phyloP scores from a whole-genome alignment of 2,113 vertebrate species.

The Mionectes macconnelli region DNA sequence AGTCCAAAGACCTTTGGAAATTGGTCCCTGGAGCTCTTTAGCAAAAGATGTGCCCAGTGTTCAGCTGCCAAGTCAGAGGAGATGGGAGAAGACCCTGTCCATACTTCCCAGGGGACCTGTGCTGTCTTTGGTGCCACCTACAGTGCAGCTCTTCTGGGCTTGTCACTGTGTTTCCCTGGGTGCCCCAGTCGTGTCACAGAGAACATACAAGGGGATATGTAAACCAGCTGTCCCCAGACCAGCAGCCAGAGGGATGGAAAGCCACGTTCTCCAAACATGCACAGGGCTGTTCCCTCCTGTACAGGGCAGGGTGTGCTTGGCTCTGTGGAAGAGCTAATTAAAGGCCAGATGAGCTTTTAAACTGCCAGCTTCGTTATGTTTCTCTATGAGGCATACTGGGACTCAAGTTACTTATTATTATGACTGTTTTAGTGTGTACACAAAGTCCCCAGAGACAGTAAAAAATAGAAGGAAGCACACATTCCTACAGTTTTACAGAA shows the following conservation, averaged over 20 bases:
- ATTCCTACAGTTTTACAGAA: background rate
- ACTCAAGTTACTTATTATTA: background rate
- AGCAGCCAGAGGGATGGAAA: background rate
- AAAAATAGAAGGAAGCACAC: background rate
- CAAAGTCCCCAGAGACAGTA: background rate
- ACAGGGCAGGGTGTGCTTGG: background rate
- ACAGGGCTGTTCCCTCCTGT: background rate
- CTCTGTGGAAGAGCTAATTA: background rate
- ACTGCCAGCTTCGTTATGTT: background rate
- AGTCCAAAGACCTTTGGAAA: background rate
- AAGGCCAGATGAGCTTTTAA: background rate
- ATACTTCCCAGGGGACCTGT: fast-evolving
- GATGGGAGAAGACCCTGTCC: background rate
- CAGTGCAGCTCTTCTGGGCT: background rate
- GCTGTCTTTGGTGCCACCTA: fast-evolving
- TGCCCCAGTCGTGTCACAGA: fast-evolving
- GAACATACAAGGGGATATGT: fast-evolving
- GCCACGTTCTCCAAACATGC: fast-evolving
- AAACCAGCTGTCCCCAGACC: background rate
- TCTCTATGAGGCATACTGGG: background rate
- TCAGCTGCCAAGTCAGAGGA: background rate
- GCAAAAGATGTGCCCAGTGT: background rate
- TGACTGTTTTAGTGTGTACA: background rate
- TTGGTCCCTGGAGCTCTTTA: background rate
- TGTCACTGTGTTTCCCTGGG: background rate